Conservation (phyloP, 2,113 vertebrate species). For the Mystacornis crossleyi region DNA sequence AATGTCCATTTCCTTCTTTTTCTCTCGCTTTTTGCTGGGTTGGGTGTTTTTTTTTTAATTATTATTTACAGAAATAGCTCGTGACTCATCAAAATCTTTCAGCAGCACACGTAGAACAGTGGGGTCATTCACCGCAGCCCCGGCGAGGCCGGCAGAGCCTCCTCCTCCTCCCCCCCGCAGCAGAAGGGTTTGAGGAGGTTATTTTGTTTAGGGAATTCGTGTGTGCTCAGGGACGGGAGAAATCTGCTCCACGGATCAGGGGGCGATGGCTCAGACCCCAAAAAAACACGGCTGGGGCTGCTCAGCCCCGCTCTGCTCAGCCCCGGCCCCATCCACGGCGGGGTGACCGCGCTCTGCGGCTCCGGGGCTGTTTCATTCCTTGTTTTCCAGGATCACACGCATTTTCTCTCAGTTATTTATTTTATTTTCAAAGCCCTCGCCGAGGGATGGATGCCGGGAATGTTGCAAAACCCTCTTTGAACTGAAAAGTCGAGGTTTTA, state of each 20-base stretch:
- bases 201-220: neutral
- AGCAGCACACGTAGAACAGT: constrained; percentile 30
- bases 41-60: neutral
- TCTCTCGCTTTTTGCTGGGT: neutral
- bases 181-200: neutral
- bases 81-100: constrained; percentile 57
- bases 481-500: neutral
- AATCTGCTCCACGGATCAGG: neutral
- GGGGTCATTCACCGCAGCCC: constrained; percentile 53
- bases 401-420: neutral
- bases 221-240: neutral
- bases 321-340: neutral
- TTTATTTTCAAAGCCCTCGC: neutral
- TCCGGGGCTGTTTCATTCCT: neutral
- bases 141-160: neutral
- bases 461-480: constrained; percentile 46
- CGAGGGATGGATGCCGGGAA: neutral
- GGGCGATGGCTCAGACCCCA: neutral
- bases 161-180: no score
- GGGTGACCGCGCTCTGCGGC: neutral
- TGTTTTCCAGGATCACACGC: neutral
- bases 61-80: constrained; percentile 60
- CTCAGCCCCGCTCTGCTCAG: neutral
- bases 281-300: neutral
- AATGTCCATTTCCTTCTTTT: neutral